A percentile compares a stretch with the other conserved stretches of the same genome.
Evolutionary conservation across 2,113 vertebrate species (phyloP).

Genomic region (Gila orcuttii): DNA sequence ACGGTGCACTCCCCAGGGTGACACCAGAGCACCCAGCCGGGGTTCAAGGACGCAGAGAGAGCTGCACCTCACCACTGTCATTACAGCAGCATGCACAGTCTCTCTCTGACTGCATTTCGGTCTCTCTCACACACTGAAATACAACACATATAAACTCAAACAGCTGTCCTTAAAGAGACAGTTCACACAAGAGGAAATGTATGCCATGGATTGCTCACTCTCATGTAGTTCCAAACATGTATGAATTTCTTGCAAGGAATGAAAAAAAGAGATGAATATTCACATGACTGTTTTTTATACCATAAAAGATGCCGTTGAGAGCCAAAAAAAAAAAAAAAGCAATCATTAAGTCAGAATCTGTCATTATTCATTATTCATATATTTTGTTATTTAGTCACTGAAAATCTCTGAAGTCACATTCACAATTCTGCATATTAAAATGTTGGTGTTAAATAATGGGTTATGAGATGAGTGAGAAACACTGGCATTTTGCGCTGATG

Average conservation of each 20-base stretch:
- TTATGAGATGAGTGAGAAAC: background rate
- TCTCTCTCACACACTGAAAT: slow-evolving; percentile 15
- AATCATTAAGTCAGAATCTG: background rate
- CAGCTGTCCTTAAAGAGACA: slow-evolving; percentile 16
- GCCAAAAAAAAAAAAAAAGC: background rate
- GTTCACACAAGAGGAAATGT: background rate
- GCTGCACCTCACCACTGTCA: slow-evolving; percentile 43
- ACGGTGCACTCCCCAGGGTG: slow-evolving; percentile 61
- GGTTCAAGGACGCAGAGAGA: slow-evolving; percentile 67
- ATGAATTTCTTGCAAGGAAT: background rate
- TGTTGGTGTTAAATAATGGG: background rate
- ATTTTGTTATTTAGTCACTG: background rate
- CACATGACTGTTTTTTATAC: background rate
- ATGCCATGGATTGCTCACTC: background rate
- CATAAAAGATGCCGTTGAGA: background rate
- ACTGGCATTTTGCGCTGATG: background rate
- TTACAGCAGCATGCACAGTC: slow-evolving; percentile 31
- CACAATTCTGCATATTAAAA: background rate
- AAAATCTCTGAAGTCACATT: background rate
- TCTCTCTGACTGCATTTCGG: slow-evolving; percentile 9
- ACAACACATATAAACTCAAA: slow-evolving; percentile 32
- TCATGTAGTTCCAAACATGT: background rate
- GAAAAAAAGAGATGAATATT: background rate
- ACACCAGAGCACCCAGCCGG: slow-evolving; percentile 58
- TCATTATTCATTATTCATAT: background rate